Base-by-base conservation (phyloP, 2,797 vertebrate genomes). In the Neosalanx taihuensis region DNA sequence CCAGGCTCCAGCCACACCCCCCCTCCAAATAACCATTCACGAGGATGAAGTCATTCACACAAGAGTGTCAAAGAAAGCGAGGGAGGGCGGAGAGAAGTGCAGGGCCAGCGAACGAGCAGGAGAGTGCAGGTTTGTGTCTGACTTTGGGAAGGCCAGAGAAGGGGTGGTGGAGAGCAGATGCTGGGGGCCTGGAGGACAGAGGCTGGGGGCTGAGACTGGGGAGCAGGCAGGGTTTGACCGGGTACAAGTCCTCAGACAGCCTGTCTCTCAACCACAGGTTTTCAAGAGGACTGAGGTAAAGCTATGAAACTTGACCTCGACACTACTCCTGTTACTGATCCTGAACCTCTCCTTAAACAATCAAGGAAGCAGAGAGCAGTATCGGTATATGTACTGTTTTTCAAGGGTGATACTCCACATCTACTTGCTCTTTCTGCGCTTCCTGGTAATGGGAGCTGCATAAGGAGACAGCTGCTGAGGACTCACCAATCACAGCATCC, bases 401-500 rank as follows among this genome's bases (percentile, higher is more conserved):
- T 41, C 37, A 41, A 7, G 12, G 1, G 7, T 41, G 37, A 41
- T 41, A 12, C 37, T 41, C 20, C 4, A 41, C 18, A 37, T 30
- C 30, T 68, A 7, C 18, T 18, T 7, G 37, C 13, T 13, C 1
- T 30, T 29, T 23, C 10, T 20, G 18, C 6, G 9, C 20, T 57
- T 12, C 17, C 18, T 35, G 66, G 63, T 35, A 57, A 67, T 2
- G 26, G 17, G 64, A 63, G 35, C 49, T 49, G 26, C 29, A 69
- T 31, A 15, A 20, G 20, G 5, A 29, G 49, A 41, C 56, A 64
- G 70, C 57, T 62, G 70, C 31, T 66, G 57, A 70, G 59, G 72
- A 62, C 69, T 71, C 67, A n/a, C 33, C 2, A 26, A 68, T 69
- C 68, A 71, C 72, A 23, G 51, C 71, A 83, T 81, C 72, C 85